Percentiles rank a stretch among this genome's conserved stretches.
phyloP scores from a whole-genome alignment of 1,140 invertebrate species.

The Pentalonia nigronervosa region DNA sequence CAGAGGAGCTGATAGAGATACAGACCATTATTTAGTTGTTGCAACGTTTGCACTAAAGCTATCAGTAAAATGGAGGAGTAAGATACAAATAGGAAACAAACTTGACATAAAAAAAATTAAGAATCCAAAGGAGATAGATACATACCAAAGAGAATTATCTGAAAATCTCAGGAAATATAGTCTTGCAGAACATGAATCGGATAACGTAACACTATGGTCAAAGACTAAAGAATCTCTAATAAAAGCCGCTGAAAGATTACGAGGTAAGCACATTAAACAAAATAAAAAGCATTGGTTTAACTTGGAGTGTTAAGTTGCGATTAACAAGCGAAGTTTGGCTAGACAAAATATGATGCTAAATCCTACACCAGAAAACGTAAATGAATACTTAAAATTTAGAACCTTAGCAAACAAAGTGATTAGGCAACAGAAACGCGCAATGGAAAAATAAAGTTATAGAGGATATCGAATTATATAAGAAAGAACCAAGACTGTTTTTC shows the following conservation, averaged over 20 bases:
- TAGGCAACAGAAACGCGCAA: constrained; percentile 31
- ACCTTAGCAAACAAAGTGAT: constrained; percentile 22
- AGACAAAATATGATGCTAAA: constrained; percentile 33
- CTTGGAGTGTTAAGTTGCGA: background rate
- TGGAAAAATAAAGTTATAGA: constrained; percentile 19
- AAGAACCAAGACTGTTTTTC: constrained; percentile 39
- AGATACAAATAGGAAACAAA: background rate
- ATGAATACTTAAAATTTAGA: constrained; percentile 3
- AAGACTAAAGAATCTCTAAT: constrained; percentile 25
- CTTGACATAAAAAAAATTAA: background rate
- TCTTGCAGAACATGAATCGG: background rate
- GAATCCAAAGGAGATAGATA: constrained; percentile 2
- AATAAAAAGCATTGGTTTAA: constrained; percentile 14
- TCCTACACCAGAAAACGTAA: constrained; percentile 12
- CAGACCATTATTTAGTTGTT: constrained; percentile 7
- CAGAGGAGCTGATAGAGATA: background rate
- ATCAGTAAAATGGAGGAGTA: constrained; percentile 9
- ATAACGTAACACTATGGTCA: background rate
- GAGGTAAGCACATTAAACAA: background rate
- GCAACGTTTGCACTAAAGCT: constrained; percentile 44
- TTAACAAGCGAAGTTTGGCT: constrained; percentile 9
- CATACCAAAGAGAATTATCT: background rate
- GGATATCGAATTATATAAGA: constrained; percentile 38
- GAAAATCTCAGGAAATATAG: constrained; percentile 24
- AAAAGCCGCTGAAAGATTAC: constrained; percentile 4